Percentiles rank a stretch among this genome's conserved stretches.
Evolutionary conservation across 2,797 vertebrate genomes (phyloP).

Genomic region (Parauchenoglanis punctatus): DNA sequence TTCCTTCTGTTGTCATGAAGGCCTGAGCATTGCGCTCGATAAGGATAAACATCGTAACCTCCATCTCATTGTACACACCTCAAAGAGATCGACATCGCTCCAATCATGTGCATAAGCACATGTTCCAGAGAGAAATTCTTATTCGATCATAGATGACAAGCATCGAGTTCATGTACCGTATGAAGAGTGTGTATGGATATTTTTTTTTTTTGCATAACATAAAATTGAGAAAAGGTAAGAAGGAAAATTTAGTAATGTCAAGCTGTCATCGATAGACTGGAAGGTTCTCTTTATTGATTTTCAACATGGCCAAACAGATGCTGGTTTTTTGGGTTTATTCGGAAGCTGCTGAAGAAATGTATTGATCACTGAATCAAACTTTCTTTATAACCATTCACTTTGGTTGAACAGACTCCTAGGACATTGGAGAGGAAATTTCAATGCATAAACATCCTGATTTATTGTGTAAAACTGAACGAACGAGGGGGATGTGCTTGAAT

Average conservation of each 20-base stretch:
- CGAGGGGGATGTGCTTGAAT: background rate
- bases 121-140: conserved; percentile 7
- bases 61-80: background rate
- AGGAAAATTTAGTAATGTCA: background rate
- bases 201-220: background rate
- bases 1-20: conserved; percentile 34
- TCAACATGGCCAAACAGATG: background rate
- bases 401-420: background rate
- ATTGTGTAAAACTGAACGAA: background rate
- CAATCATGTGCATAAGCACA: conserved; percentile 1
- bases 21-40: conserved; percentile 35
- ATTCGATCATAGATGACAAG: background rate
- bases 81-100: conserved; percentile 41
- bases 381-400: background rate
- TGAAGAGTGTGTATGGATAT: background rate
- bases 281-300: background rate
- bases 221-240: background rate
- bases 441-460: background rate
- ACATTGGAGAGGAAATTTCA: background rate
- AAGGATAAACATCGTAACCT: conserved; percentile 36
- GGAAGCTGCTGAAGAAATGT: background rate
- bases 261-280: background rate
- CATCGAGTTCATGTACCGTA: background rate
- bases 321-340: background rate
- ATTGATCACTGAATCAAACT: background rate